Evolutionary conservation across 1,140 invertebrate genomes (phyloP), one percentile per base, ranked within the genome.

Genomic region (Drosophila pruinosa): DNA sequence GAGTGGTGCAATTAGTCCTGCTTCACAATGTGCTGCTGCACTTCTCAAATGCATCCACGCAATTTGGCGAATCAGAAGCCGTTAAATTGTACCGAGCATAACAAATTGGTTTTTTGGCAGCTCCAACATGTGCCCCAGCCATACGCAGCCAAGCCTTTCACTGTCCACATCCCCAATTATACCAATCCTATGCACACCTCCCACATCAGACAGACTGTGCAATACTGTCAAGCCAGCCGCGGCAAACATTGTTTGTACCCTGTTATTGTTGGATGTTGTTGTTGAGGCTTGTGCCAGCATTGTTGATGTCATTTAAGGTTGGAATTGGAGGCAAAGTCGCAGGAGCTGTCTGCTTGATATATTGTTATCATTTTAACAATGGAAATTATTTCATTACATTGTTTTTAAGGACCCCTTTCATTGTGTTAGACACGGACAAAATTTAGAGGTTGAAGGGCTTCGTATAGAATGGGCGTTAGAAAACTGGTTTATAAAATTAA

Each of bases 331-430:
- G 19, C 45, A 39, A 14, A 31, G 43, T 31, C 38, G 67, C 12
- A 14, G 45, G 47, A 50, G 58, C 71, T 71, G 72, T 80, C 79
- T 80, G 52, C 70, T 89, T 89, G 83, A 89, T 89, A 89, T 89
- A 89, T 89, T 83, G 85, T 89, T 89, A 85, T 89, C 76, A 89
- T 89, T 89, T 79, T 69, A 72, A 83, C 79, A 74, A 80, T 89
- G 75, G 52, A 89, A 89, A 89, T 89, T 89, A 89, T 89, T 89
- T 89, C 85, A 89, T 85, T 89, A 89, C 76, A 82, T 79, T 78
- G 67, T 89, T 74, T 83, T 72, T 63, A 68, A 50, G 64, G n/a
- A 58, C 57, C 58, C 61, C 54, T 68, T 76, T 83, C 59, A 75
- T 88, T 75, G 65, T 86, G 78, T 82, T 70, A 75, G 70, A 68